Evolutionary conservation across 2,888 invertebrate species (phyloP), one percentile per base, ranked within the genome.

Genomic region (Octonoba sinensis): DNA sequence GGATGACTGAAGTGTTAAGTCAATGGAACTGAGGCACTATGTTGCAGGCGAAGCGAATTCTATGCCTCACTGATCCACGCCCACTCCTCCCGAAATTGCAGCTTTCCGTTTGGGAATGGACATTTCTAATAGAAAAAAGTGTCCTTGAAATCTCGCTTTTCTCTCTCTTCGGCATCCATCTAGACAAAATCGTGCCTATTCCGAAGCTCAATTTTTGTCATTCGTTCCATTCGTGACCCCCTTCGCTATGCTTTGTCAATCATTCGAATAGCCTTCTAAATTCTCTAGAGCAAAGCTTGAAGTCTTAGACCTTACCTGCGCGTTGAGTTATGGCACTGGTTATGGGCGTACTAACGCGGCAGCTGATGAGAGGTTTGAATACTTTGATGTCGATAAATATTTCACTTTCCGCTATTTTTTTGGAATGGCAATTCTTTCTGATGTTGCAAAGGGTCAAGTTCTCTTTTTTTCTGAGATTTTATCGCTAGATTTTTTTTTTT

Each of bases 231-330:
- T 16, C 62, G 70, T 77, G 76, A 70, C 76, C 76, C 27, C 18
- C 64, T 64, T 22, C 69, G 70, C 76, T 62, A 77, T 70, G 76
- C 76, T 70, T 77, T 77, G 76, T 70, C 76, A 57, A 64, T 77
- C 76, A 77, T 64, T 70, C 64, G 76, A 62, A 36, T 36, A 60
- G 57, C 73, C 36, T 18, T 16, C 51, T 51, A 18, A 16, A 51
- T 27, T 27, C 27, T 27, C 27, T 27, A 6, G 27, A 27, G 27
- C 27, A 6, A 27, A 3, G 27, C 6, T 27, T 27, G 27, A 6
- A 27, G 27, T 27, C 27, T 27, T 27, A 27, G 27, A 27, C n/a
- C n/a, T 27, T 27, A 27, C 27, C 27, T 27, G 27, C 27, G 27
- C 27, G 27, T 27, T 27, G 27, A 27, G 27, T 27, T 27, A n/a